Percentiles rank a stretch among this genome's conserved stretches.
These are phyloP conservation scores for Orthosia gothica DNA, from an alignment of 2,888 invertebrate species.

Conservation along the genomic window DNA sequence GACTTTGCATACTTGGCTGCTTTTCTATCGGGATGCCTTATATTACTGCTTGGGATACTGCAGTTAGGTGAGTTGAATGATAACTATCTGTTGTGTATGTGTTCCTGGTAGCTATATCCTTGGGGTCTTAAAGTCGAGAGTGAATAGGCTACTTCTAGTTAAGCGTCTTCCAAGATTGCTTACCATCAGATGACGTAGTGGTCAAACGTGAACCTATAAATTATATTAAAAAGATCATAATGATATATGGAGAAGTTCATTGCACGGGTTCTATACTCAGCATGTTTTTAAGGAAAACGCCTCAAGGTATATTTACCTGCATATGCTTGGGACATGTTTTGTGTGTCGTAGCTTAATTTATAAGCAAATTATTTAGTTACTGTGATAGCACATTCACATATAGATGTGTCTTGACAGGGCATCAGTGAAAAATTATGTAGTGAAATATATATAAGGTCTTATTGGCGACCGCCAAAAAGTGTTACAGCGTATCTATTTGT, in stretches of 20 bases:
- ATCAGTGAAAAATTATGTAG: neutral
- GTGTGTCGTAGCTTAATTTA: neutral
- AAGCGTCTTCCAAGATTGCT: neutral
- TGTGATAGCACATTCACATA: too few relatives aligned
- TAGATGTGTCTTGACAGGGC: too few relatives aligned
- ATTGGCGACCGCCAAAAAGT: neutral
- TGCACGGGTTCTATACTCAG: neutral
- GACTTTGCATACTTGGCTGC: conserved; percentile 94
- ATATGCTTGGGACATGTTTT: neutral
- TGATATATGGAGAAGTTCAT: neutral
- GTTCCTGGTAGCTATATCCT: neutral
- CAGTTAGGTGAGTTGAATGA: conserved; percentile 90
- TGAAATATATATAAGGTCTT: neutral
- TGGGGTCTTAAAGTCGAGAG: neutral
- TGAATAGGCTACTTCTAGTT: neutral
- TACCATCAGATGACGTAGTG: neutral
- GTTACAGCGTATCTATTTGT: neutral
- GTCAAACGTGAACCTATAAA: neutral
- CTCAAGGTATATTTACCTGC: neutral
- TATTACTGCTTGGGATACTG: conserved; percentile 94
- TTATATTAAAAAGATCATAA: neutral
- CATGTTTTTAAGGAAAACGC: conserved; percentile 1
- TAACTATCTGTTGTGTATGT: neutral
- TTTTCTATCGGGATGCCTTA: conserved; percentile 94
- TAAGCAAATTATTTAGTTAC: neutral